Evolutionary conservation across 2,113 vertebrate species (phyloP), one percentile per base, ranked within the genome.

Genomic region (Guaruba guarouba): DNA sequence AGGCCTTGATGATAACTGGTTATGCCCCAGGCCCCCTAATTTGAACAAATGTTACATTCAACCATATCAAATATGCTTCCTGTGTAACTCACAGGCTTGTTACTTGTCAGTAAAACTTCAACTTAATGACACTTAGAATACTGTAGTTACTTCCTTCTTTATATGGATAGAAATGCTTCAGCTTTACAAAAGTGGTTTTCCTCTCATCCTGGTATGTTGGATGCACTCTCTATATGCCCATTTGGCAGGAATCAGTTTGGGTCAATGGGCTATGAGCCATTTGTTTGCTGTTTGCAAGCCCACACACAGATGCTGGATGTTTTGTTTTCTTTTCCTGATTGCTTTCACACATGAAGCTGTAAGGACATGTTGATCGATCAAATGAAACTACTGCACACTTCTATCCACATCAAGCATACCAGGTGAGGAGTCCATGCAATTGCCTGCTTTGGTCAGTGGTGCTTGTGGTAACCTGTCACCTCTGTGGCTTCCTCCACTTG

Each of bases 281-380:
- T 95, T 96, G 90, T 66, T 74, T 92, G 62, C 44, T 41, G 39
- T 23, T 67, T 74, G 43, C 46, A 90, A 70, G 75, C n/a, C 55
- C 54, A 1, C 64, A 25, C 59, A 17, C 19, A 63, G 69, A 55
- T 25, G 28, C 33, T 78, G 67, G 44, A 9, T 35, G 33, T n/a
- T 82, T 86, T 86, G 35, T 64, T 91, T 90, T 85, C 62, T 55
- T 73, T 46, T 44, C 75, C 46, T 80, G 41, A 80, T 74, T 54
- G 55, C 33, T 92, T 94, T 90, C 76, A 75, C 76, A 86, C 25
- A 7, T 16, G 46, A 88, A 70, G 43, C 25, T 88, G 64, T 44
- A 61, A 85, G 43, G n/a, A 63, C 35, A 16, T 2, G 37, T 39
- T 1, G 3, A 77, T 9, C 19, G 87, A 77, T 20, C 31, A 67